These are phyloP conservation scores for Poecilia latipinna DNA, from an alignment of 2,113 vertebrate genomes.

Conservation along the genomic window DNA sequence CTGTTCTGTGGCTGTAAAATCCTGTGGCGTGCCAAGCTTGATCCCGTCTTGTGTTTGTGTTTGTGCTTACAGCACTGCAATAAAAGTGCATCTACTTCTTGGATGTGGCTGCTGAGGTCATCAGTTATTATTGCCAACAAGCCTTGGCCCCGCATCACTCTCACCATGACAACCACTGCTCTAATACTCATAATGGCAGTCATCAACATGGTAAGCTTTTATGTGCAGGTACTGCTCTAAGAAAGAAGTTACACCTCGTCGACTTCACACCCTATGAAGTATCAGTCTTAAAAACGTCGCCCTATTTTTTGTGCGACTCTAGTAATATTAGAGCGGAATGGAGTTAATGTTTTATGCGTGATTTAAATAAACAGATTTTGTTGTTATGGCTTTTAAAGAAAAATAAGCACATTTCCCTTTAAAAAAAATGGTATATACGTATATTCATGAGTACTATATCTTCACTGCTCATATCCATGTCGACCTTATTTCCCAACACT, in stretches of 20 bases:
- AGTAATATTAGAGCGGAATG: neutral
- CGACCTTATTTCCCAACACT: conserved; percentile 1
- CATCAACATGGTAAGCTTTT: conserved; percentile 92
- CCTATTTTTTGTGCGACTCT: neutral
- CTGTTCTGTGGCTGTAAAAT: neutral
- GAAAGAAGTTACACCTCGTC: conserved; percentile 6
- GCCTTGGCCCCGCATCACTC: conserved; percentile 91
- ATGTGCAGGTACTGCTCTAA: conserved; percentile 33
- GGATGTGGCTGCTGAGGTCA: conserved; percentile 91
- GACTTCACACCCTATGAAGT: conserved; percentile 1
- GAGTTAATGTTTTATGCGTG: no score
- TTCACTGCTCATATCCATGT: conserved; percentile 1
- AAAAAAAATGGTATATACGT: no score
- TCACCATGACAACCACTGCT: conserved; percentile 91
- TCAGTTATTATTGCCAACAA: conserved; percentile 93
- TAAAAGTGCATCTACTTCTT: conserved; percentile 88
- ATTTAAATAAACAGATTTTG: no score
- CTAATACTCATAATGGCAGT: conserved; percentile 94
- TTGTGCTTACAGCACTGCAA: conserved; percentile 86
- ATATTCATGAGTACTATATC: neutral
- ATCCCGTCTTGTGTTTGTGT: conserved; percentile 27
- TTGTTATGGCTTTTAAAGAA: no score
- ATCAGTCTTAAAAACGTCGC: neutral
- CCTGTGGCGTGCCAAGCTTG: neutral
- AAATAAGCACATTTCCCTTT: no score